A percentile compares a stretch with the other conserved stretches of the same genome.
Evolutionary conservation across 2,797 vertebrate genomes (phyloP).

Genomic region (Mus caroli): DNA sequence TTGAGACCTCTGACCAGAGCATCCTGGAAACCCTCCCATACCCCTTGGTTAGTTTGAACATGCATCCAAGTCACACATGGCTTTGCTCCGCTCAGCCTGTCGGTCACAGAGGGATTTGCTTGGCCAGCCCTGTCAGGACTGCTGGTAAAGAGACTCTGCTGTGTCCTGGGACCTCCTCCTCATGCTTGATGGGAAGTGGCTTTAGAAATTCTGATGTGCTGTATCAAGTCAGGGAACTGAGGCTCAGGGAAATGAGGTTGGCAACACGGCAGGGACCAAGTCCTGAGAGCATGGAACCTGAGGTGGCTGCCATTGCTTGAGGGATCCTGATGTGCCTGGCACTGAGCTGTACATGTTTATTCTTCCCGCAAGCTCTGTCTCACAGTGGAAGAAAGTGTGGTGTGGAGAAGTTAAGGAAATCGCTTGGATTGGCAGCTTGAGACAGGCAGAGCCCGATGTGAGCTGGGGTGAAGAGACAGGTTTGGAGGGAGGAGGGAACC

Average conservation of each 20-base stretch:
- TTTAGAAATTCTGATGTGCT: not conserved
- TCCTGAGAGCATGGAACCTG: not conserved
- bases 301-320: no score
- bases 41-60: not conserved
- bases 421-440: not conserved
- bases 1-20: not conserved
- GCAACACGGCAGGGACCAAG: not conserved
- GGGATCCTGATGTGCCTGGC: not conserved
- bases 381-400: conserved; percentile 21
- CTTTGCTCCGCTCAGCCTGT: not conserved
- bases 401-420: not conserved
- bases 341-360: no score
- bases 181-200: not conserved
- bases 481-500: not conserved
- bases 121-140: not conserved
- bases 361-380: not conserved
- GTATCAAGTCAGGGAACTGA: not conserved
- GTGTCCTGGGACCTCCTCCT: not conserved
- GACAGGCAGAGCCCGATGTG: not conserved
- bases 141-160: not conserved
- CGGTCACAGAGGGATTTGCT: not conserved
- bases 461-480: not conserved
- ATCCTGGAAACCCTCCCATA: not conserved
- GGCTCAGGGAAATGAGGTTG: not conserved
- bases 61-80: not conserved